These are phyloP conservation scores for Mormyrus hasselquistii DNA, from an alignment of 2,797 vertebrate genomes.

Conservation along the genomic window DNA sequence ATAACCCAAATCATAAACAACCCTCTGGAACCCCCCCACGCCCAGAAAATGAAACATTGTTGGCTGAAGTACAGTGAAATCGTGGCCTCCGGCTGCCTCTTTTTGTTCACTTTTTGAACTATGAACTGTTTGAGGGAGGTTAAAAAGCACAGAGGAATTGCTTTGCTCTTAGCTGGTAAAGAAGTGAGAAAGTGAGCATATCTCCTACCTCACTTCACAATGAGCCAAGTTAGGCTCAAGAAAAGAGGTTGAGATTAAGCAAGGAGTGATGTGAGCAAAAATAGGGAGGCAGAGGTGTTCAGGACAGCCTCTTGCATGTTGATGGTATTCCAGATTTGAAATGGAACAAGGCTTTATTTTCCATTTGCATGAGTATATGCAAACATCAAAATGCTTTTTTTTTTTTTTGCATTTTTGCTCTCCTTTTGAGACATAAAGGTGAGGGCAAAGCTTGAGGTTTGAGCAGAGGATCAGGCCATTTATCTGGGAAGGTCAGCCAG, in stretches of 20 bases:
- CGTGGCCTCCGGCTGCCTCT: background rate
- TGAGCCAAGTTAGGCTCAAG: background rate
- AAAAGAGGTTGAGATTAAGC: background rate
- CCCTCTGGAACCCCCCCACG: background rate
- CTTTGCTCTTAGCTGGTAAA: background rate
- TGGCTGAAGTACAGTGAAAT: background rate
- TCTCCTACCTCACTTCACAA: background rate
- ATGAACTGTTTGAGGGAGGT: background rate
- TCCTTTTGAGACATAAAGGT: background rate
- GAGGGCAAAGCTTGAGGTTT: background rate
- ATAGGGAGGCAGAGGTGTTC: background rate
- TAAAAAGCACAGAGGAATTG: background rate
- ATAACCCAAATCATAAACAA: background rate
- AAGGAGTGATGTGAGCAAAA: background rate
- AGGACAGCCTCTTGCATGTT: background rate
- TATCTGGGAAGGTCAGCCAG: background rate
- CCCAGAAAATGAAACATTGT: background rate
- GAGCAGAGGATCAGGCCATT: background rate
- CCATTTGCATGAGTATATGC: background rate
- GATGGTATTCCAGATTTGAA: background rate
- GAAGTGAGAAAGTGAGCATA: background rate
- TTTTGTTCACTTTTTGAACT: background rate
- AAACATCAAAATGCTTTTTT: background rate
- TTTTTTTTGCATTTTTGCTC: background rate
- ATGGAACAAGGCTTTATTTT: background rate